Evolutionary conservation across 2,113 vertebrate species (phyloP).

Genomic region (Platichthys stellatus): DNA sequence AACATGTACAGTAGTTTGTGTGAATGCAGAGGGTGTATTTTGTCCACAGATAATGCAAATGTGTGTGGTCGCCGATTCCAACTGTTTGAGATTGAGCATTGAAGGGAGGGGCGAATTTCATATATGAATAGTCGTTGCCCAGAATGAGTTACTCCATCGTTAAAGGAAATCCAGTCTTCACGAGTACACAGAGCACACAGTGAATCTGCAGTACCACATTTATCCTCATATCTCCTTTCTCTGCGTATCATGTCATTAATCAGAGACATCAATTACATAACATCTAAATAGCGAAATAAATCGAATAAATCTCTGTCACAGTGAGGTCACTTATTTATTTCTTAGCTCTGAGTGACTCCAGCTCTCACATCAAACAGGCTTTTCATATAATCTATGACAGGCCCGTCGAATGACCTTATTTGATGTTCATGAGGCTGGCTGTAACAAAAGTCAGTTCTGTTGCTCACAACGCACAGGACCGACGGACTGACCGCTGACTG

Average conservation of each 20-base stretch:
- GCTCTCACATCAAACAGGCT: slow-evolving; percentile 48
- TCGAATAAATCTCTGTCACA: slow-evolving; percentile 28
- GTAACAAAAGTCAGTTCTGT: slow-evolving; percentile 48
- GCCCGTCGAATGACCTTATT: slow-evolving; percentile 44
- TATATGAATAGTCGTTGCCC: background rate
- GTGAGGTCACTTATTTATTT: slow-evolving; percentile 39
- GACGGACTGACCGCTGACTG: slow-evolving; percentile 46
- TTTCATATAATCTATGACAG: slow-evolving; percentile 31
- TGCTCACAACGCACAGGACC: background rate
- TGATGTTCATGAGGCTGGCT: slow-evolving; percentile 24
- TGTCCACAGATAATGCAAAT: background rate
- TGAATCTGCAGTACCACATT: background rate
- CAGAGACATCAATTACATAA: slow-evolving; percentile 52
- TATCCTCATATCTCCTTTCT: slow-evolving; percentile 36
- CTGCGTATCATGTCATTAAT: slow-evolving; percentile 49
- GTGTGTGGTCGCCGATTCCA: background rate
- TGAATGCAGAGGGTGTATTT: no score
- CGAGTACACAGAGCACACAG: slow-evolving; percentile 6
- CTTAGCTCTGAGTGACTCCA: slow-evolving; percentile 26
- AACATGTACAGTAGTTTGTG: no score
- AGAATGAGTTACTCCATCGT: no score
- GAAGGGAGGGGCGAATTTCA: no score
- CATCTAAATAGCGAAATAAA: slow-evolving; percentile 20
- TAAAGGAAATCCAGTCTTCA: background rate
- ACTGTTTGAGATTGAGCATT: background rate